Conservation (phyloP, 2,888 invertebrate genomes). For the Macropis europaea region DNA sequence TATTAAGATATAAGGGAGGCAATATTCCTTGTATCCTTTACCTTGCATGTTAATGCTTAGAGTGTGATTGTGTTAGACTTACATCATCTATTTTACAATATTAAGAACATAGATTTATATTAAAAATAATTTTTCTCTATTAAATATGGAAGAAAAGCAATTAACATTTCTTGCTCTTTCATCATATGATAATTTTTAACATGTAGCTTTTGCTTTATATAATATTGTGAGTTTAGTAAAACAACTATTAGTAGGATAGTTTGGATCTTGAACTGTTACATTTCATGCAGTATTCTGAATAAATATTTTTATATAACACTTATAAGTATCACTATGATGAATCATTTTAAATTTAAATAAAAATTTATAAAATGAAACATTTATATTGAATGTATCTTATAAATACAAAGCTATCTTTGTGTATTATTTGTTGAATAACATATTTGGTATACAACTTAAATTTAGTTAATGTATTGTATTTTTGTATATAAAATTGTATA, state of each 20-base stretch:
- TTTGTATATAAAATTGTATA: background rate
- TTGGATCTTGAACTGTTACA: background rate
- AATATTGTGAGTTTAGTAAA: slow-evolving; percentile 31
- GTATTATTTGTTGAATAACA: background rate
- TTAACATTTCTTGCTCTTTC: slow-evolving; percentile 60
- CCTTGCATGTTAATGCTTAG: slow-evolving; percentile 77
- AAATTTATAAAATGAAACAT: background rate
- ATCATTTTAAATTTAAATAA: slow-evolving; percentile 17
- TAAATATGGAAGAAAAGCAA: slow-evolving; percentile 11
- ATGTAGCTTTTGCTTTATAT: slow-evolving; percentile 43
- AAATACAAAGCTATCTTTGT: background rate
- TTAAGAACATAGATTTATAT: slow-evolving; percentile 58
- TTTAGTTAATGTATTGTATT: background rate
- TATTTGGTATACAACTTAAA: too few species aligned
- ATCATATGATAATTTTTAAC: slow-evolving; percentile 51
- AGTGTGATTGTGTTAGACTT: slow-evolving; percentile 79
- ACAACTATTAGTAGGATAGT: slow-evolving; percentile 10
- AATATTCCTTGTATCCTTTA: slow-evolving; percentile 48
- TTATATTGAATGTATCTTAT: background rate
- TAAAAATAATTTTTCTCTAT: slow-evolving; percentile 43
- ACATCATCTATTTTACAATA: slow-evolving; percentile 67
- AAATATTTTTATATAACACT: background rate
- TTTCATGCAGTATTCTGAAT: slow-evolving; percentile 2
- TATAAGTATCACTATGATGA: slow-evolving; percentile 12
- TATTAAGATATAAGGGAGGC: slow-evolving; percentile 26